phyloP scores from a whole-genome alignment of 2,113 vertebrate genomes.

The Plotosus lineatus region DNA sequence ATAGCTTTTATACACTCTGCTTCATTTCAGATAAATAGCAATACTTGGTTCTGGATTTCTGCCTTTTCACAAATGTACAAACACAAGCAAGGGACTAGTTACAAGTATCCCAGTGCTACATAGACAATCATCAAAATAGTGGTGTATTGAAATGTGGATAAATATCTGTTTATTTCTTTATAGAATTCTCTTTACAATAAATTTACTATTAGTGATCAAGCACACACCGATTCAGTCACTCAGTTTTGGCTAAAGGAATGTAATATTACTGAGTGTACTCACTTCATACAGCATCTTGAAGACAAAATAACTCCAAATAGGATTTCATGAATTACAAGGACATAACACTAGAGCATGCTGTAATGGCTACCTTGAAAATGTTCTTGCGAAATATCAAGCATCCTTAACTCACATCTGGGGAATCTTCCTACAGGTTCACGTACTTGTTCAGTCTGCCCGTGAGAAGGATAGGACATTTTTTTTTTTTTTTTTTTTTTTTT shows the following conservation, averaged over 20 bases:
- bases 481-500: no score
- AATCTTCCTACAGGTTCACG: background rate
- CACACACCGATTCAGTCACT: slow-evolving; percentile 34
- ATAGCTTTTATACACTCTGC: slow-evolving; percentile 8
- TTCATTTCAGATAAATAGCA: slow-evolving; percentile 22
- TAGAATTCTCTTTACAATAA: slow-evolving; percentile 35
- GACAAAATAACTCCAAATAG: slow-evolving; percentile 30
- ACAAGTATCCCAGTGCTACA: slow-evolving; percentile 48
- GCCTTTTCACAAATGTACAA: slow-evolving; percentile 42
- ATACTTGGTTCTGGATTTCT: background rate
- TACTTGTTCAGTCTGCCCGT: background rate
- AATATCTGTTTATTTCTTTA: slow-evolving; percentile 34
- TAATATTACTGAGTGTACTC: slow-evolving; percentile 40
- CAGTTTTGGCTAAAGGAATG: slow-evolving; percentile 49
- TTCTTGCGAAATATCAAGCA: slow-evolving; percentile 2
- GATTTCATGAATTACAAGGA: slow-evolving; percentile 23
- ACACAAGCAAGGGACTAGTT: slow-evolving; percentile 41
- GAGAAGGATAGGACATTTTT: background rate
- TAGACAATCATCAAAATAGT: slow-evolving; percentile 30
- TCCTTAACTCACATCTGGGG: background rate
- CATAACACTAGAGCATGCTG: slow-evolving; percentile 43
- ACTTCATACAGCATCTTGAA: slow-evolving; percentile 42
- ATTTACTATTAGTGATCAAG: slow-evolving; percentile 45
- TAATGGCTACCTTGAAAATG: slow-evolving; percentile 42
- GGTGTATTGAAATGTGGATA: slow-evolving; percentile 35